phyloP scores from a whole-genome alignment of 64 coral and sea anemone species.

The Actinia equina region DNA sequence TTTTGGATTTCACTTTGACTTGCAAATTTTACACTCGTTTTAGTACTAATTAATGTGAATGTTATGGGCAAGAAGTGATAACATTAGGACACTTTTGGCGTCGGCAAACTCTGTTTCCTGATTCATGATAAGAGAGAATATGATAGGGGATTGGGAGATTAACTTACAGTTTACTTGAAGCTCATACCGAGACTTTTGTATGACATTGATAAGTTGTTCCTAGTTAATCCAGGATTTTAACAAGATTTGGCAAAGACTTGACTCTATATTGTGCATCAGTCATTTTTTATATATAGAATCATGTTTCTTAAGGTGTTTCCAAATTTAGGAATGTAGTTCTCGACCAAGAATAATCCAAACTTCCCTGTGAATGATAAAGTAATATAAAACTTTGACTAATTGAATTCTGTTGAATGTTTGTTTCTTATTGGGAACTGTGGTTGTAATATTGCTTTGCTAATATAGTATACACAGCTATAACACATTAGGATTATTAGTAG shows the following conservation, averaged over 20 bases:
- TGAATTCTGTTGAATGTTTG: neutral
- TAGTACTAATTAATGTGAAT: neutral
- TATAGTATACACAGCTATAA: neutral
- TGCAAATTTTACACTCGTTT: neutral
- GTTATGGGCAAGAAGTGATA: neutral
- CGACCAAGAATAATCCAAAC: neutral
- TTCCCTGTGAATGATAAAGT: neutral
- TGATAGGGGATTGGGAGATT: neutral
- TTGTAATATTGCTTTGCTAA: neutral
- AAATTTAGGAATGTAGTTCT: neutral
- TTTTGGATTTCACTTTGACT: neutral
- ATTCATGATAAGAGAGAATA: neutral
- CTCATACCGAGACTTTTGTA: neutral
- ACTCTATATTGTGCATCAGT: neutral
- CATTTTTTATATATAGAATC: neutral
- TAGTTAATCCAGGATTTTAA: neutral
- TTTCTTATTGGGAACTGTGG: neutral
- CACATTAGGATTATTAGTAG: neutral
- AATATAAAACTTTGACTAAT: neutral
- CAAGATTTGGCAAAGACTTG: neutral
- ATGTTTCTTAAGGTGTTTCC: neutral
- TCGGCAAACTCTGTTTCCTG: constrained; percentile 6
- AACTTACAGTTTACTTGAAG: neutral
- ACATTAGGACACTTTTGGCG: neutral
- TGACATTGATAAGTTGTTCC: neutral